These are phyloP conservation scores for Eilema depressum DNA, from an alignment of 2,888 invertebrate genomes.

Conservation along the genomic window DNA sequence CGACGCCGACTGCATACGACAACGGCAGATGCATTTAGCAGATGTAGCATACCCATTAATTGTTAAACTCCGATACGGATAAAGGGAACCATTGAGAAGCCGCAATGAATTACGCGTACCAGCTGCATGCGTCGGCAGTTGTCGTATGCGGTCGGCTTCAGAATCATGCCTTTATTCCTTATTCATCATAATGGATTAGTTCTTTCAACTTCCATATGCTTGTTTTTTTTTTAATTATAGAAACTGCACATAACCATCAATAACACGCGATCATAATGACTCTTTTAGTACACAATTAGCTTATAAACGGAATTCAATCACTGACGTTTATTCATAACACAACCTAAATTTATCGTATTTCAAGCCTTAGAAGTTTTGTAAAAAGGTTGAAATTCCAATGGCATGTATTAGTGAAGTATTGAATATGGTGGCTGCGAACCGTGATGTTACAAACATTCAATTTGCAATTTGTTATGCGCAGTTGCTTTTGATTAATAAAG, in stretches of 20 bases:
- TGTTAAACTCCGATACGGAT: no score
- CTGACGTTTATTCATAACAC: slow-evolving; percentile 52
- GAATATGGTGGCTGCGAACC: slow-evolving; percentile 73
- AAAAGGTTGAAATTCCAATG: slow-evolving; percentile 9
- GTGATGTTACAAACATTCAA: slow-evolving; percentile 59
- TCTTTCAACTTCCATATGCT: no score
- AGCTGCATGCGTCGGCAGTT: no score
- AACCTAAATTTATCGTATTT: slow-evolving; percentile 16
- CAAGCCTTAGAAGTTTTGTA: background rate
- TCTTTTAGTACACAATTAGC: slow-evolving; percentile 66
- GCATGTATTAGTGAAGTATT: slow-evolving; percentile 38
- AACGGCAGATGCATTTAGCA: no score
- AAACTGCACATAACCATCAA: slow-evolving; percentile 6
- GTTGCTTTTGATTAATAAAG: slow-evolving; percentile 54
- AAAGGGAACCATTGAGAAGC: no score
- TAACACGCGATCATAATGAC: slow-evolving; percentile 48
- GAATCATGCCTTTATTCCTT: no score
- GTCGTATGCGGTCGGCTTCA: no score
- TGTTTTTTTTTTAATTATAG: background rate
- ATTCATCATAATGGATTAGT: background rate
- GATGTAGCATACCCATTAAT: no score
- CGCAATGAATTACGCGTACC: no score
- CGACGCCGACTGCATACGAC: no score
- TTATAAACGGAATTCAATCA: slow-evolving; percentile 51
- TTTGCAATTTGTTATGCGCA: slow-evolving; percentile 66